These are phyloP conservation scores for Micromussa lordhowensis DNA, from an alignment of 92 coral and sea anemone genomes.

Conservation along the genomic window DNA sequence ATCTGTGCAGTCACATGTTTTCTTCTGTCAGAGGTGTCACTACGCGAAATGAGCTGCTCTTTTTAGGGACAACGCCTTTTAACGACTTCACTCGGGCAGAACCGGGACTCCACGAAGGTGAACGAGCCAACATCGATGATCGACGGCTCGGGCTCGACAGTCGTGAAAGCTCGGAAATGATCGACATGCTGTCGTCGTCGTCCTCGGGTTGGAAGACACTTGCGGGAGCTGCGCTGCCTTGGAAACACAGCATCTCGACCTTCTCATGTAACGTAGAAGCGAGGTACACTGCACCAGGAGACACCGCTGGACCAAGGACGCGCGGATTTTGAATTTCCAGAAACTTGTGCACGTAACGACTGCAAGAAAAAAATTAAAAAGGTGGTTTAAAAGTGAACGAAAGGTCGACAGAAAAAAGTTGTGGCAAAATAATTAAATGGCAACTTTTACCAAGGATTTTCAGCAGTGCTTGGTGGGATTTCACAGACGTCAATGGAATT, in stretches of 20 bases:
- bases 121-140: slow-evolving; percentile 67
- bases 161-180: slow-evolving; percentile 52
- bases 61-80: slow-evolving; percentile 11
- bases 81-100: slow-evolving; percentile 53
- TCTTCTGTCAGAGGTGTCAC: slow-evolving; percentile 36
- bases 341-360: slow-evolving; percentile 93
- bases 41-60: slow-evolving; percentile 48
- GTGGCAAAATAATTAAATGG: not conserved
- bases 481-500: slow-evolving; percentile 97
- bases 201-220: slow-evolving; percentile 80
- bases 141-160: slow-evolving; percentile 57
- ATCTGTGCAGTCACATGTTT: slow-evolving; percentile 11
- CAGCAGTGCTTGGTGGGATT: slow-evolving; percentile 76
- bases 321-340: slow-evolving; percentile 95
- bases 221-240: slow-evolving; percentile 81
- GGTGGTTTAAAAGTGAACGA: not conserved
- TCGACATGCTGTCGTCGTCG: slow-evolving; percentile 58
- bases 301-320: slow-evolving; percentile 92
- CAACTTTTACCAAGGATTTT: slow-evolving; percentile 73
- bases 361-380: slow-evolving; percentile 15
- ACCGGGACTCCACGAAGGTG: slow-evolving; percentile 66
- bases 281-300: slow-evolving; percentile 93
- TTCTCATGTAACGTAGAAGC: slow-evolving; percentile 90
- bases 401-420: not conserved
- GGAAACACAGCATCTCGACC: slow-evolving; percentile 95